Percentiles rank a stretch among this genome's conserved stretches.
Conservation (phyloP, 2,888 invertebrate species). For the Parascotia fuliginaria region DNA sequence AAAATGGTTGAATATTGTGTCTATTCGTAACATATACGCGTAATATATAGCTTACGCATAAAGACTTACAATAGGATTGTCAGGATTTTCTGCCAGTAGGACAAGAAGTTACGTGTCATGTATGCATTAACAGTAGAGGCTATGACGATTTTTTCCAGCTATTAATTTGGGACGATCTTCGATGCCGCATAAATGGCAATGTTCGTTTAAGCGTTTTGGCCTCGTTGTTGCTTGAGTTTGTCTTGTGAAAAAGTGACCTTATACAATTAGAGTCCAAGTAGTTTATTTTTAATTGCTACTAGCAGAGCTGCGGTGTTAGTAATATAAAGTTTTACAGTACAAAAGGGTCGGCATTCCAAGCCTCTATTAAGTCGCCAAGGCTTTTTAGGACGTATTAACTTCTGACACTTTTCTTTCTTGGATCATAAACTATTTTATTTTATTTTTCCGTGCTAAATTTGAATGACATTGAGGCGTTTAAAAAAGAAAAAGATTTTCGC, state of each 20-base stretch:
- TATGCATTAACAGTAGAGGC: no score
- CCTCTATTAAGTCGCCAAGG: slow-evolving; percentile 9
- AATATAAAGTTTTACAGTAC: slow-evolving; percentile 22
- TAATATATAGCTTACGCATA: no score
- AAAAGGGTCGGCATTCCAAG: slow-evolving; percentile 12
- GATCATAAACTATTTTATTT: background rate
- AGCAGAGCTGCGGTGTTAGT: slow-evolving; percentile 12
- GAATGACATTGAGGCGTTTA: background rate
- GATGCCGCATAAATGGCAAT: no score
- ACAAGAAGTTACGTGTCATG: no score
- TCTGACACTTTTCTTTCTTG: slow-evolving; percentile 20
- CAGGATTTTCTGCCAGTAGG: no score
- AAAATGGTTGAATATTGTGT: background rate
- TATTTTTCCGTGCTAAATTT: background rate
- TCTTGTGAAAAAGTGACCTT: slow-evolving; percentile 3
- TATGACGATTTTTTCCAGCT: no score
- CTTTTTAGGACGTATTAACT: slow-evolving; percentile 10
- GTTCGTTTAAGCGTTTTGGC: no score
- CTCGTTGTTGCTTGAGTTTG: no score
- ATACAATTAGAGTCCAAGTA: slow-evolving; percentile 32
- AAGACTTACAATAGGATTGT: no score
- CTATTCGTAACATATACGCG: background rate
- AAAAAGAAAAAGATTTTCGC: background rate
- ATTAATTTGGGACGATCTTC: no score
- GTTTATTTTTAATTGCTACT: slow-evolving; percentile 31